These are phyloP conservation scores for Pseudeuparius sepicola DNA, from an alignment of 2,888 invertebrate species.

Conservation along the genomic window DNA sequence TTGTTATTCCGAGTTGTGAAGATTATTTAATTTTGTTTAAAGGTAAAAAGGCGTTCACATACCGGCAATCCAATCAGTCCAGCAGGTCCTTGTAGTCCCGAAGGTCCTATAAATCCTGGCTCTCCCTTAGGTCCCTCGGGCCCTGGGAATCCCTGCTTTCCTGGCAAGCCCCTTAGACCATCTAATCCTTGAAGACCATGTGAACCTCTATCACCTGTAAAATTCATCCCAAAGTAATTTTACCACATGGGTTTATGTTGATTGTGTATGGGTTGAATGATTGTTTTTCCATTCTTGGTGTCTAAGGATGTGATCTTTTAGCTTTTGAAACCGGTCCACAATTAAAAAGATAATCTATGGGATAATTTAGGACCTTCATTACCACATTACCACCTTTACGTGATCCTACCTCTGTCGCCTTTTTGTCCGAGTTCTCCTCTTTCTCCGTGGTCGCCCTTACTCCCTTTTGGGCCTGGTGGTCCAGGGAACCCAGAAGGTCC, in stretches of 20 bases:
- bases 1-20: too few relatives aligned
- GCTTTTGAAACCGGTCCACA: too few relatives aligned
- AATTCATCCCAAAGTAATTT: too few relatives aligned
- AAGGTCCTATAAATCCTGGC: constrained; percentile 33
- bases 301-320: constrained; percentile 20
- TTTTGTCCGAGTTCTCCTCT: constrained; percentile 32
- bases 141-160: constrained; percentile 41
- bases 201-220: too few relatives aligned
- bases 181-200: constrained; percentile 27
- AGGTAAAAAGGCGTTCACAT: too few relatives aligned
- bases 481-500: constrained; percentile 18
- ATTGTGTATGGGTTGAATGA: too few relatives aligned
- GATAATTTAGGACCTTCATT: too few relatives aligned
- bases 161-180: constrained; percentile 35
- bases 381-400: too few relatives aligned
- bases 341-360: too few relatives aligned
- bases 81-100: constrained; percentile 35
- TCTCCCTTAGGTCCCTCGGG: constrained; percentile 34
- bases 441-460: constrained; percentile 23
- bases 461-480: constrained; percentile 20
- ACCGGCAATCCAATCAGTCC: constrained; percentile 32
- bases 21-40: too few relatives aligned
- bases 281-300: too few relatives aligned
- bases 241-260: too few relatives aligned
- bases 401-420: constrained; percentile 35